Percentiles rank a stretch among this genome's conserved stretches.
Conservation (phyloP, 2,113 vertebrate genomes). For the Saccopteryx leptura region DNA sequence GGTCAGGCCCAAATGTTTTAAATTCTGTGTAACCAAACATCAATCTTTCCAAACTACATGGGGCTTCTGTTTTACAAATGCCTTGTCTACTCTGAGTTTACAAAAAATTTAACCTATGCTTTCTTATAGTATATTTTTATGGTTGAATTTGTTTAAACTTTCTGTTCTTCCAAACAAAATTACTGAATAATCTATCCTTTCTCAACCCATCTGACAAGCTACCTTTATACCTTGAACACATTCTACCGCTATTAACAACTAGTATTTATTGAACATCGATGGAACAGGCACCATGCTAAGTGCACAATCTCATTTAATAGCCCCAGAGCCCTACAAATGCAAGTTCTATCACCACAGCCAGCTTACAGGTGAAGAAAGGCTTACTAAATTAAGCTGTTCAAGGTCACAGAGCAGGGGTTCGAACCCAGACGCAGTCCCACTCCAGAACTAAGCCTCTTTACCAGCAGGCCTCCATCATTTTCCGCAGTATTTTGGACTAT, state of each 20-base stretch:
- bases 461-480: not conserved
- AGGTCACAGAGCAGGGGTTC: not conserved
- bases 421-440: not conserved
- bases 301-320: not conserved
- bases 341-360: not conserved
- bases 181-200: conserved; percentile 17
- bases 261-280: not conserved
- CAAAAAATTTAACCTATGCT: not conserved
- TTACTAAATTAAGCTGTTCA: conserved; percentile 4
- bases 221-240: not conserved
- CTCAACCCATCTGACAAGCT: not conserved
- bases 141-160: conserved; percentile 30
- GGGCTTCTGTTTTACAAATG: conserved; percentile 16
- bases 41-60: not conserved
- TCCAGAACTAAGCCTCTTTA: not conserved
- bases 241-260: not conserved
- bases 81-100: not conserved
- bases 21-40: not conserved
- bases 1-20: not conserved
- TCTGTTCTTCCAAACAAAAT: conserved; percentile 31
- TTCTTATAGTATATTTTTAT: not conserved
- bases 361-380: not conserved
- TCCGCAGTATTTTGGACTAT: not conserved
- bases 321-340: not conserved
- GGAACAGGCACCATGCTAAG: not conserved